Conservation (phyloP, 2,113 vertebrate genomes). For the Mohoua ochrocephala region DNA sequence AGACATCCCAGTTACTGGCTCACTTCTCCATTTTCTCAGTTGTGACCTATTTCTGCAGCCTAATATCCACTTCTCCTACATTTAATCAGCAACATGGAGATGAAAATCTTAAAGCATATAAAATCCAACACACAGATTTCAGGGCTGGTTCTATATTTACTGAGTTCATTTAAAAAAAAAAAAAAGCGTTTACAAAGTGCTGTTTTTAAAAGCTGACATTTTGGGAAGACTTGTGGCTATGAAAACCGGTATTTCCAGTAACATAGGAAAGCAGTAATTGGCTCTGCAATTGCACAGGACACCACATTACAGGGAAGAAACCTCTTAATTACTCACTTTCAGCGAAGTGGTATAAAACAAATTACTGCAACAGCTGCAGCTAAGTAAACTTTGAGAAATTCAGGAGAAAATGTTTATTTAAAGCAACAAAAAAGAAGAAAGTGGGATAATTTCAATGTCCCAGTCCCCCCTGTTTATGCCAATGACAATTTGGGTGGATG, state of each 20-base stretch:
- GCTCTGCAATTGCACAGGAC: neutral
- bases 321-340: neutral
- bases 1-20: neutral
- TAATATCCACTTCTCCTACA: neutral
- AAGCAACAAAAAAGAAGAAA: neutral
- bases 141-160: neutral
- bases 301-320: conserved; percentile 6
- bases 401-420: neutral
- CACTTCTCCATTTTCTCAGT: neutral
- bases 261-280: neutral
- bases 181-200: neutral
- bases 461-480: neutral
- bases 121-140: neutral
- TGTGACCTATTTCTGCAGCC: neutral
- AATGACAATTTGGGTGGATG: neutral
- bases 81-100: neutral
- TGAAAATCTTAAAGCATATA: neutral
- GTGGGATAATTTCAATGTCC: neutral
- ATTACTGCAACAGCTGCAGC: neutral
- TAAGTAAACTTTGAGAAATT: neutral
- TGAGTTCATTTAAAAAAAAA: neutral
- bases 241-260: neutral
- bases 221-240: neutral
- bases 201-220: neutral
- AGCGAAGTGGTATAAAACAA: neutral